Conservation (phyloP, 1,140 invertebrate species). For the Olivierus martensii region DNA sequence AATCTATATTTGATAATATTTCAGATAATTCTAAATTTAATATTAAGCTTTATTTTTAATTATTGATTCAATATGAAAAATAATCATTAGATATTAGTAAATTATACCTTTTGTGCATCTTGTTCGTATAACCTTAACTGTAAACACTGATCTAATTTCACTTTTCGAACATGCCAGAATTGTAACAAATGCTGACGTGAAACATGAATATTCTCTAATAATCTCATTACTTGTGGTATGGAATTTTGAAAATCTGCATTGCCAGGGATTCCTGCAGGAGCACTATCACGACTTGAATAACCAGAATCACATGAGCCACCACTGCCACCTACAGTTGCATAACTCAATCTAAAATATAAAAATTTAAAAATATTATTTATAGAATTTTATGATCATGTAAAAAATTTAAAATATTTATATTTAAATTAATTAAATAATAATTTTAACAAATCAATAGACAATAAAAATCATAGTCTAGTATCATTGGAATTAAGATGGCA, state of each 20-base stretch:
- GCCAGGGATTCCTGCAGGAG: constrained; percentile 41
- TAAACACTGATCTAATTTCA: constrained; percentile 82
- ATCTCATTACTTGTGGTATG: constrained; percentile 42
- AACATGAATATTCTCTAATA: constrained; percentile 67
- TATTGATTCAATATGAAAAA: too few relatives aligned
- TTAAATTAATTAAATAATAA: too few relatives aligned
- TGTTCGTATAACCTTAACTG: constrained; percentile 90
- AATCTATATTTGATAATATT: too few relatives aligned
- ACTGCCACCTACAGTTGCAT: constrained; percentile 25
- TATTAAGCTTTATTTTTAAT: too few relatives aligned
- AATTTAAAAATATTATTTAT: not conserved
- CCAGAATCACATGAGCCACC: constrained; percentile 37
- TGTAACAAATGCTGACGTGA: constrained; percentile 80
- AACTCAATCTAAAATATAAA: constrained; percentile 26
- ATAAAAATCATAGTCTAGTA: too few relatives aligned
- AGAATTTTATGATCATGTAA: too few relatives aligned
- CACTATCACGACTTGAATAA: constrained; percentile 40
- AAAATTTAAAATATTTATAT: too few relatives aligned
- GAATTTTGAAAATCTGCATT: constrained; percentile 51
- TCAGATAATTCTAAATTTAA: too few relatives aligned
- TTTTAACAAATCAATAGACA: too few relatives aligned
- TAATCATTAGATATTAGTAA: too few relatives aligned
- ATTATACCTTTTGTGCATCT: constrained; percentile 78
- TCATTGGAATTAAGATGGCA: too few relatives aligned
- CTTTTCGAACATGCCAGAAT: constrained; percentile 84